These are phyloP conservation scores for Pandion haliaetus DNA, from an alignment of 2,113 vertebrate species.

Conservation along the genomic window DNA sequence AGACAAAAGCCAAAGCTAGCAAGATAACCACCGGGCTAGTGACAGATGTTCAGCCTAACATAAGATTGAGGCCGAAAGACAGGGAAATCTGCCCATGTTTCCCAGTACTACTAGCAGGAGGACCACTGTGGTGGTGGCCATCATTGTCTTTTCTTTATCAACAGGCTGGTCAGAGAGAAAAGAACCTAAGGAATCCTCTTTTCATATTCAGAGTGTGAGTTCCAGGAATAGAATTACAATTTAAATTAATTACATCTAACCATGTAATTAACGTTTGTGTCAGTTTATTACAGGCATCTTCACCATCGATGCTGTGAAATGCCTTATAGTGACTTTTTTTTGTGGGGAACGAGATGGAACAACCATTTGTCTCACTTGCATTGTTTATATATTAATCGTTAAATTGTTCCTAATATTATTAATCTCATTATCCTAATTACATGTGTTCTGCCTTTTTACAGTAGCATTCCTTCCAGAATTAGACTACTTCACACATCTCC, in stretches of 20 bases:
- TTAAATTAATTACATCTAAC: slow-evolving; percentile 35
- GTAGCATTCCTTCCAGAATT: slow-evolving; percentile 11
- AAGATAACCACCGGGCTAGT: neutral
- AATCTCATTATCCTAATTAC: slow-evolving; percentile 44
- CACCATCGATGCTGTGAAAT: neutral
- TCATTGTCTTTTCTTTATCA: neutral
- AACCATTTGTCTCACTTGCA: slow-evolving; percentile 21
- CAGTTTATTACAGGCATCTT: slow-evolving; percentile 28
- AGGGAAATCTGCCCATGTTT: neutral
- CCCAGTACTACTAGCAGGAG: neutral
- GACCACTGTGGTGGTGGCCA: neutral
- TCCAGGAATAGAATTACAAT: neutral
- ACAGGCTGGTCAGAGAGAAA: neutral
- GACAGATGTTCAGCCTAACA: neutral
- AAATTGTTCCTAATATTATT: slow-evolving; percentile 31
- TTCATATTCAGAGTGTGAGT: neutral
- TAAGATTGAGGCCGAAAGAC: neutral
- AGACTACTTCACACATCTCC: neutral
- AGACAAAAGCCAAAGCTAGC: neutral
- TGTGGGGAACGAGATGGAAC: neutral
- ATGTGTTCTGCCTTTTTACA: slow-evolving; percentile 23
- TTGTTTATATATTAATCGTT: slow-evolving; percentile 26
- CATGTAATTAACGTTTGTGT: neutral
- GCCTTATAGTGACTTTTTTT: slow-evolving; percentile 22
- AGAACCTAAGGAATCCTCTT: neutral